Percentiles rank a stretch among this genome's conserved stretches.
These are phyloP conservation scores for Pandemis corylana DNA, from an alignment of 2,888 invertebrate species.

Conservation along the genomic window DNA sequence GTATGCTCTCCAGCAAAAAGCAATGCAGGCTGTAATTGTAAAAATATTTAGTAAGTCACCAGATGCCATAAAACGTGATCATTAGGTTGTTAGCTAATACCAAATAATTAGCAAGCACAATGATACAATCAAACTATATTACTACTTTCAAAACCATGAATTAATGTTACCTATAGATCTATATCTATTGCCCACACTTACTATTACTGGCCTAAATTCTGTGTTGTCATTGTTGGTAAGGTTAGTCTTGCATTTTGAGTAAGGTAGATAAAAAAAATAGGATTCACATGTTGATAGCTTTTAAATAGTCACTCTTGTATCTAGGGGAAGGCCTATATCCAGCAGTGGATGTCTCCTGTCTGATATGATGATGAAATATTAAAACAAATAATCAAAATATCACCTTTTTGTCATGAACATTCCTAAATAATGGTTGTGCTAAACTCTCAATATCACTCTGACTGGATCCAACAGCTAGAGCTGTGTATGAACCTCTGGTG, in stretches of 20 bases:
- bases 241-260: neutral
- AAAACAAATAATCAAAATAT: neutral
- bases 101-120: neutral
- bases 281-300: neutral
- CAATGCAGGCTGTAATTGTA: slow-evolving; percentile 88
- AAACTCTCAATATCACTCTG: slow-evolving; percentile 95
- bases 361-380: no score
- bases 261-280: neutral
- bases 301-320: neutral
- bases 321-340: no score
- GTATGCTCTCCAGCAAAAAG: slow-evolving; percentile 98
- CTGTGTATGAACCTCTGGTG: slow-evolving; percentile 95
- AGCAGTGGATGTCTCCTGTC: no score
- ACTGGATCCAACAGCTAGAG: slow-evolving; percentile 94
- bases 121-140: neutral
- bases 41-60: neutral
- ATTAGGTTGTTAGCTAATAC: neutral
- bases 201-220: neutral
- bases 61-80: neutral
- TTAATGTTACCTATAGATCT: neutral
- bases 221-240: neutral
- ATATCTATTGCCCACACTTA: neutral
- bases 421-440: slow-evolving; percentile 92
- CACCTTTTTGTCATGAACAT: slow-evolving; percentile 90
- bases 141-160: neutral